Conservation (phyloP, 2,113 vertebrate species). For the Tor tambroides region DNA sequence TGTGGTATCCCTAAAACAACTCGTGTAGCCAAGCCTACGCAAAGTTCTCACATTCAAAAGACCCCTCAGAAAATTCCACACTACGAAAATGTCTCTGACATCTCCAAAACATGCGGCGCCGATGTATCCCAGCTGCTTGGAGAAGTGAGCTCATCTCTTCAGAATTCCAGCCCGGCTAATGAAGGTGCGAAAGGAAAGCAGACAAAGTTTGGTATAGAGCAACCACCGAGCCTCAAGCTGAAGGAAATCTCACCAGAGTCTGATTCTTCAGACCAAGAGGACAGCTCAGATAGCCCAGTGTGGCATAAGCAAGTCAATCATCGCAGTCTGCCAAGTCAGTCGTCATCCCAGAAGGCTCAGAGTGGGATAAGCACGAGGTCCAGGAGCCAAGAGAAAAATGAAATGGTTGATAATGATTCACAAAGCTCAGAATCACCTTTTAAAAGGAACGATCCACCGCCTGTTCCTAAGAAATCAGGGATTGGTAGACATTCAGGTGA, state of each 20-base stretch:
- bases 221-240: slow-evolving; percentile 49
- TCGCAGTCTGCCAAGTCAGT: slow-evolving; percentile 68
- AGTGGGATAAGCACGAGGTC: slow-evolving; percentile 48
- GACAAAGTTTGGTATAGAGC: slow-evolving; percentile 28
- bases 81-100: slow-evolving; percentile 76
- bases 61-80: slow-evolving; percentile 71
- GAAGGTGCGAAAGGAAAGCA: slow-evolving; percentile 69
- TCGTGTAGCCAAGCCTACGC: slow-evolving; percentile 49
- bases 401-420: slow-evolving; percentile 34
- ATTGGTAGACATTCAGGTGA: slow-evolving; percentile 75
- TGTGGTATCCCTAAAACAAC: slow-evolving; percentile 73
- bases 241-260: slow-evolving; percentile 63
- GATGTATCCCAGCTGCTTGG: slow-evolving; percentile 64
- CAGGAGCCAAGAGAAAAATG: slow-evolving; percentile 61
- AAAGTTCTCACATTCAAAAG: slow-evolving; percentile 60
- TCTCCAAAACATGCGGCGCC: slow-evolving; percentile 41
- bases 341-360: slow-evolving; percentile 57
- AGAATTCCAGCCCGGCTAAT: slow-evolving; percentile 60
- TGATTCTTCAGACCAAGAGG: slow-evolving; percentile 70
- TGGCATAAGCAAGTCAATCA: slow-evolving; percentile 72
- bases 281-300: slow-evolving; percentile 70
- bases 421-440: slow-evolving; percentile 59
- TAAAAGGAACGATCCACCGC: slow-evolving; percentile 62
- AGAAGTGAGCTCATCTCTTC: slow-evolving; percentile 69
- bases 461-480: slow-evolving; percentile 68